Evolutionary conservation across 1,140 invertebrate genomes (phyloP).

Genomic region (Euura lappo): DNA sequence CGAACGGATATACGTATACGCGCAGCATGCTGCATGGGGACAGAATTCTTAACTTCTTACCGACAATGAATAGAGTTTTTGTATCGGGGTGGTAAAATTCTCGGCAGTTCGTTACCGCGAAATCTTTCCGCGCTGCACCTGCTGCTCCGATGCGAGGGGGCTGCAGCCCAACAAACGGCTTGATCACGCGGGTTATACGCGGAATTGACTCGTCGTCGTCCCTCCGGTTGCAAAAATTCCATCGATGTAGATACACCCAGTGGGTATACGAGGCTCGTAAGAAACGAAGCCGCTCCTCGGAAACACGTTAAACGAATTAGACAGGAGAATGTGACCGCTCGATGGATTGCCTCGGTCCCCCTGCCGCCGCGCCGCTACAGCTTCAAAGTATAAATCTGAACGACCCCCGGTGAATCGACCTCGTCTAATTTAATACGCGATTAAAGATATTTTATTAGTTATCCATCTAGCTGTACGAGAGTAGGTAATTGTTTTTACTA

Average conservation of each 20-base stretch:
- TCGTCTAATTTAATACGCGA: too few species aligned
- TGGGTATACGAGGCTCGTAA: conserved; percentile 4
- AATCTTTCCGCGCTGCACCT: neutral
- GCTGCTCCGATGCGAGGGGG: neutral
- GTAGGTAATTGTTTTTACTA: too few species aligned
- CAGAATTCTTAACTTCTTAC: neutral
- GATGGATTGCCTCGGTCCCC: conserved; percentile 9
- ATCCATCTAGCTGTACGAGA: too few species aligned
- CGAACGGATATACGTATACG: neutral
- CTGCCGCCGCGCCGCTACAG: too few species aligned
- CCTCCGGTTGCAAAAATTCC: neutral
- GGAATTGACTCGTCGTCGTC: conserved; percentile 45
- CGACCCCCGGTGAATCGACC: too few species aligned
- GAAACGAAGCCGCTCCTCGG: conserved; percentile 32
- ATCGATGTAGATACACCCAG: neutral
- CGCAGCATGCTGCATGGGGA: neutral
- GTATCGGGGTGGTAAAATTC: conserved; percentile 19
- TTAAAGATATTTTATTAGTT: too few species aligned
- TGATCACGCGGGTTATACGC: conserved; percentile 21
- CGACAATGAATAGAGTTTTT: neutral
- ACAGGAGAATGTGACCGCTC: conserved; percentile 52
- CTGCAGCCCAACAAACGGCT: neutral
- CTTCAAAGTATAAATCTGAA: too few species aligned
- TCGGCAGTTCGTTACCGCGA: conserved; percentile 11
- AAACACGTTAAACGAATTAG: conserved; percentile 58